phyloP scores from a whole-genome alignment of 1,140 invertebrate genomes.

The Pachypeltis micranthus region DNA sequence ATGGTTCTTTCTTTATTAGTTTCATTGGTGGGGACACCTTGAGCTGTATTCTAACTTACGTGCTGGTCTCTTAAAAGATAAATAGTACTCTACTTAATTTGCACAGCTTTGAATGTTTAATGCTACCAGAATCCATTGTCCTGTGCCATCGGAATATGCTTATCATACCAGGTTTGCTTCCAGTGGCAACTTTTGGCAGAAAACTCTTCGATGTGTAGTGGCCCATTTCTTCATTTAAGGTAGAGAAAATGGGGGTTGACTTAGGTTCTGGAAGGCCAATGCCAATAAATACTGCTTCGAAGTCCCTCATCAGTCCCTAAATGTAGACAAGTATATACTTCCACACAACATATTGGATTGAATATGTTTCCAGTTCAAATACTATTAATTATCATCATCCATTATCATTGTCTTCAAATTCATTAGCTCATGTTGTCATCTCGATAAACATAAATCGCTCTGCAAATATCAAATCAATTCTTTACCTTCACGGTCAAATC shows the following conservation, averaged over 20 bases:
- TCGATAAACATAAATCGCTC: background rate
- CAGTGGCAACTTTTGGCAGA: conserved; percentile 70
- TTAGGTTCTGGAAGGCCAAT: conserved; percentile 92
- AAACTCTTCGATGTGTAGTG: conserved; percentile 95
- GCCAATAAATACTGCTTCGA: conserved; percentile 79
- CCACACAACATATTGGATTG: too few species aligned
- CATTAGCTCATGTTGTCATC: too few species aligned
- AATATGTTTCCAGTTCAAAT: background rate
- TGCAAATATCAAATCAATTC: background rate
- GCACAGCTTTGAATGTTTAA: too few species aligned
- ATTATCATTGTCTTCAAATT: too few species aligned
- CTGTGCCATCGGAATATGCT: background rate
- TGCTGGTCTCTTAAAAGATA: too few species aligned
- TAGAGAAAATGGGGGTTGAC: conserved; percentile 61
- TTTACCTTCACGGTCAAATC: conserved; percentile 60
- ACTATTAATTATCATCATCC: too few species aligned
- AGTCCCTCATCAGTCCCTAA: background rate
- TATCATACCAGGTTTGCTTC: conserved; percentile 67
- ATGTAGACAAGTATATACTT: too few species aligned
- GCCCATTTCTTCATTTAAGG: conserved; percentile 65
- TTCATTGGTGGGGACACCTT: too few species aligned
- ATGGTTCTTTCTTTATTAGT: too few species aligned
- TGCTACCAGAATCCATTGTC: too few species aligned
- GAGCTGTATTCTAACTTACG: too few species aligned
- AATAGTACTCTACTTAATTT: too few species aligned